A percentile compares a stretch with the other conserved stretches of the same genome.
Conservation (phyloP, 1,140 invertebrate genomes). For the Drosophila subpulchrella region DNA sequence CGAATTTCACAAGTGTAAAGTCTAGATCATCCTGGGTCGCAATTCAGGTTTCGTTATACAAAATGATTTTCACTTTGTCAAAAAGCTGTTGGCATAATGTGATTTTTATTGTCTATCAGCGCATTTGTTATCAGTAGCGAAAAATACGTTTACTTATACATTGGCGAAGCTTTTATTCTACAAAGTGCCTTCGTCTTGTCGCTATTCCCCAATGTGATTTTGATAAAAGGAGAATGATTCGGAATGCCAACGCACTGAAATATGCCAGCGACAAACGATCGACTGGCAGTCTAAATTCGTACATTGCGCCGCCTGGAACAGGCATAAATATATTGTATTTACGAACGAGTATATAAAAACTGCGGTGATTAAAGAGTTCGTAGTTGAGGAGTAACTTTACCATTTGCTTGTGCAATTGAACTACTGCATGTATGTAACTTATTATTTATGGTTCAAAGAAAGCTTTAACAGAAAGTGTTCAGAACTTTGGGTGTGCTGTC, state of each 20-base stretch:
- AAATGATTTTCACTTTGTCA: slow-evolving; percentile 24
- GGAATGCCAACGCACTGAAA: slow-evolving; percentile 68
- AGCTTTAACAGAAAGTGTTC: slow-evolving; percentile 17
- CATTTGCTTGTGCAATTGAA: not conserved
- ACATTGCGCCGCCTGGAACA: slow-evolving; percentile 56
- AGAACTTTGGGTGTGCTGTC: slow-evolving; percentile 41
- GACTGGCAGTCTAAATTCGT: slow-evolving; percentile 52
- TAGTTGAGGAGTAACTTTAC: slow-evolving; percentile 11
- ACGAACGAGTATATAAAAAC: slow-evolving; percentile 8
- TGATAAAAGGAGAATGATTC: slow-evolving; percentile 63
- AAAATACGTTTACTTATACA: slow-evolving; percentile 14
- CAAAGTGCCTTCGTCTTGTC: slow-evolving; percentile 18
- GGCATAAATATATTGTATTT: slow-evolving; percentile 23
- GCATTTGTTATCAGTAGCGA: slow-evolving; percentile 52
- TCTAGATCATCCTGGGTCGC: slow-evolving; percentile 7
- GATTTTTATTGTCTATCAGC: slow-evolving; percentile 52
- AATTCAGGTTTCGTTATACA: slow-evolving; percentile 3
- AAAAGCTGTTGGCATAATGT: slow-evolving; percentile 9
- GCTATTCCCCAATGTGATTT: slow-evolving; percentile 32
- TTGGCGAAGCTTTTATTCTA: slow-evolving; percentile 43
- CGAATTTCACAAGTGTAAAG: not conserved
- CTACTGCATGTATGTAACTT: slow-evolving; percentile 44
- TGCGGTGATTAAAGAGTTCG: slow-evolving; percentile 21
- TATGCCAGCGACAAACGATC: slow-evolving; percentile 24
- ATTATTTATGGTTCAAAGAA: not conserved